Conservation (phyloP, 1,140 invertebrate genomes). For the Glossosoma conforme region DNA sequence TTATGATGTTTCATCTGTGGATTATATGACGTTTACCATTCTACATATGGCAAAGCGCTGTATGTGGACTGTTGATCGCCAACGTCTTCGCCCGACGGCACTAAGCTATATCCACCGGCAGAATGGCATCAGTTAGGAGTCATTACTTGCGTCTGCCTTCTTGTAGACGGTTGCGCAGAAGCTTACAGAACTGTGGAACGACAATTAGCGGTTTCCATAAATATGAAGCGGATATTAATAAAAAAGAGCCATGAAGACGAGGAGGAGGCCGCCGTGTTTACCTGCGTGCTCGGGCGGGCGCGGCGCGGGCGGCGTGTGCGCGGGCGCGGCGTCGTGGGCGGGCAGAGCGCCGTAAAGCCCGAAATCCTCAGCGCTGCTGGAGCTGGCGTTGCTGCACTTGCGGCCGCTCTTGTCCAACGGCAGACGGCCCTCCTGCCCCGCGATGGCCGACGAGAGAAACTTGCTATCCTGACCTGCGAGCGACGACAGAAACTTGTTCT, state of each 20-base stretch:
- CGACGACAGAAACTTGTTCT: slow-evolving; percentile 50
- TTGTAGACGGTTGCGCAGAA: too few species aligned
- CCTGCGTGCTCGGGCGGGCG: slow-evolving; percentile 56
- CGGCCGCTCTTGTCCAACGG: slow-evolving; percentile 51
- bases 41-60: too few species aligned
- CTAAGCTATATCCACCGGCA: too few species aligned
- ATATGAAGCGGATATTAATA: background rate
- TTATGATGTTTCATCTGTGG: too few species aligned
- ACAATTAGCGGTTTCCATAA: too few species aligned
- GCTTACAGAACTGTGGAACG: too few species aligned
- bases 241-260: background rate
- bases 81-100: too few species aligned
- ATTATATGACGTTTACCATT: too few species aligned
- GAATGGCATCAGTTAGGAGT: too few species aligned
- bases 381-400: slow-evolving; percentile 70
- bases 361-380: slow-evolving; percentile 76
- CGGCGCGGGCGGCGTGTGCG: slow-evolving; percentile 47
- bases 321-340: slow-evolving; percentile 53
- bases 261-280: too few species aligned
- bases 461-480: slow-evolving; percentile 42
- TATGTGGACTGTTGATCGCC: too few species aligned
- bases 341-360: slow-evolving; percentile 56
- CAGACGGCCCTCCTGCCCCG: slow-evolving; percentile 40
- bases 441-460: slow-evolving; percentile 40
- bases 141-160: too few species aligned